Evolutionary conservation across 2,888 invertebrate species (phyloP), one percentile per base, ranked within the genome.

Genomic region (Patella ulyssiponensis): DNA sequence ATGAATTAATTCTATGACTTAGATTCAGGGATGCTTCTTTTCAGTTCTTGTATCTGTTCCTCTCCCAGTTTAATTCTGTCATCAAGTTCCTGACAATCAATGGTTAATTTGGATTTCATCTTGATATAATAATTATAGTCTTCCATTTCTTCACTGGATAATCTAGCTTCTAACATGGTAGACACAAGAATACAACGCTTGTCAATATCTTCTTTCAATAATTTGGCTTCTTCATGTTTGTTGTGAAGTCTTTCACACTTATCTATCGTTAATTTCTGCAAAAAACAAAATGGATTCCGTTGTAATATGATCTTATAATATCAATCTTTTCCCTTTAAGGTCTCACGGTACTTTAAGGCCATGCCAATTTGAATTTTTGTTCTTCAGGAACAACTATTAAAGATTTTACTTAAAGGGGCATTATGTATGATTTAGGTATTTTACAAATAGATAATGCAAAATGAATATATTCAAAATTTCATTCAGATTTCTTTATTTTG

Each of bases 111-210:
- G 54, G 96, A 95, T 92, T 96, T 96, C 95, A 95, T 96, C 90
- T 95, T 95, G 86, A 96, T 95, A 92, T 96, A 96, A 90, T 95
- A 95, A 87, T 95, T 94, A 90, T 96, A 96, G 90, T 96, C 96
- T 69, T 94, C 94, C 89, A 94, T 95, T 88, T 96, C 95, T 73
- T 94, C 93, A 0, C 79, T 77, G 84, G 93, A 94, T 85, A 96
- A 93, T 91, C 95, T 95, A 90, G 95, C 94, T 83, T 94, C 93
- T 80, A 96, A 93, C 82, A 95, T 94, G 80, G 93, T 93, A 0
- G 86, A 81, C 69, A 96, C 95, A 90, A 94, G 94, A 69, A 94
- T 92, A 87, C 95, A 95, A 56, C 96, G 94, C 73, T 94, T 94
- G 92, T 96, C 96, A 84, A 96, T 96, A 91, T 95, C 95, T 83